These are phyloP conservation scores for Sceliomorpha sp. DNA, from an alignment of 2,888 invertebrate species.

Conservation along the genomic window DNA sequence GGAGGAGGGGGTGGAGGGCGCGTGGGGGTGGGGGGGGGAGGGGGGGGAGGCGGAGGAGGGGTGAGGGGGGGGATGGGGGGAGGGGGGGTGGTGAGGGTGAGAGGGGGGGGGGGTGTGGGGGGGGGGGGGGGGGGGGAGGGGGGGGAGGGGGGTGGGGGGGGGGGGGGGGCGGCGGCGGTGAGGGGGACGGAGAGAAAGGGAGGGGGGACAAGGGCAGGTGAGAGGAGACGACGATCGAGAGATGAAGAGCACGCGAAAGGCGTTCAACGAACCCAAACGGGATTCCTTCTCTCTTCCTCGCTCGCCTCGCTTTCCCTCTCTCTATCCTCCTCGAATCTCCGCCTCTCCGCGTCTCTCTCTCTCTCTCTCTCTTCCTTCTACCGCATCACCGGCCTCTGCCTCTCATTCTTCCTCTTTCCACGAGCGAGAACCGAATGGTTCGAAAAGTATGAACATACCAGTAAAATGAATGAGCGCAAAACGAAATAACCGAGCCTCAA, in stretches of 20 bases:
- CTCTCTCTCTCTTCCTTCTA: slow-evolving; percentile 17
- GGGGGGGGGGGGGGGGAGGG: too few species aligned
- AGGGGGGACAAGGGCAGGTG: slow-evolving; percentile 53
- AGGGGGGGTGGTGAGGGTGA: too few species aligned
- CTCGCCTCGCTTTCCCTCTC: slow-evolving; percentile 27
- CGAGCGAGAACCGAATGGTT: slow-evolving; percentile 36
- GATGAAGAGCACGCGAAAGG: slow-evolving; percentile 60
- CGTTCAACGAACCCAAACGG: slow-evolving; percentile 63
- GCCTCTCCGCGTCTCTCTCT: slow-evolving; percentile 26
- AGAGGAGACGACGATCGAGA: slow-evolving; percentile 54
- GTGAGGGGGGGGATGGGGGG: too few species aligned
- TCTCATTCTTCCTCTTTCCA: slow-evolving; percentile 21
- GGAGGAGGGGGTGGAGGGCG: too few species aligned
- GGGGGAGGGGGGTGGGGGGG: too few species aligned
- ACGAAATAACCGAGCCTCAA: slow-evolving; percentile 55
- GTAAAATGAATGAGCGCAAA: slow-evolving; percentile 56
- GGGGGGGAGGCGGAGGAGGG: too few species aligned
- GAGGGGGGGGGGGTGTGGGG: too few species aligned
- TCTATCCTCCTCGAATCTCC: slow-evolving; percentile 16
- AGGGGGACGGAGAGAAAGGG: too few species aligned
- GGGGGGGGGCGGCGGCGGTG: too few species aligned
- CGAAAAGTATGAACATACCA: slow-evolving; percentile 53
- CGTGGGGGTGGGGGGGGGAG: too few species aligned
- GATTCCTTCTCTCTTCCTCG: slow-evolving; percentile 20
- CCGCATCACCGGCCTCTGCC: slow-evolving; percentile 15